Evolutionary conservation across 2,888 invertebrate species (phyloP), one percentile per base, ranked within the genome.

Genomic region (Drosophila maculinotata): DNA sequence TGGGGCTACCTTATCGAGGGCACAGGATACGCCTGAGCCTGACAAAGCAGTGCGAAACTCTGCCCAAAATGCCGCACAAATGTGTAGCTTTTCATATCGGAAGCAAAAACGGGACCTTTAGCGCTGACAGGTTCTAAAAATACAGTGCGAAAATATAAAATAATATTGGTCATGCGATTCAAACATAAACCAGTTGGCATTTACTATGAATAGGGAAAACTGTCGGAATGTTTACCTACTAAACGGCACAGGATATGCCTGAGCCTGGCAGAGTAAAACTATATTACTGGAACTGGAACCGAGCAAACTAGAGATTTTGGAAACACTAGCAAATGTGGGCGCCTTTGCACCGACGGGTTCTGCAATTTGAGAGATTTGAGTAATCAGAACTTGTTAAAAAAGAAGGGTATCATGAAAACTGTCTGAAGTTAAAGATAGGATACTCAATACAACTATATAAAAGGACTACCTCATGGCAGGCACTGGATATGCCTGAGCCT

Each of bases 401-500:
- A 33, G 7, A 0, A 1, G 20, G 20, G 20, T 4, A 20, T 20
- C 20, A 20, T 20, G 20, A 20, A 20, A 20, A 20, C 20, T 20
- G 20, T 4, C 20, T 20, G 20, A 20, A 20, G 20, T 20, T 20
- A 20, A 20, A 20, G 20, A 20, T n/a, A n/a, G n/a, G n/a, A n/a
- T n/a, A n/a, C n/a, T n/a, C n/a, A n/a, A n/a, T n/a, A n/a, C n/a
- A 3, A 20, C 20, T 20, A 20, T 20, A 20, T 4, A 20, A 20
- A 4, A 20, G 20, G 20, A 20, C 20, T 20, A 20, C 20, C 20
- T 20, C 20, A 20, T 20, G 4, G 20, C 87, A 39, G 95, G 95
- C 60, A 94, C 93, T 49, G 95, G 95, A 92, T 93, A 94, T 35
- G 94, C 94, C 91, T 95, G 95, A 75, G 95, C 95, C 91, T 94